Conservation (phyloP, 1,140 invertebrate species). For the Delia radicum region DNA sequence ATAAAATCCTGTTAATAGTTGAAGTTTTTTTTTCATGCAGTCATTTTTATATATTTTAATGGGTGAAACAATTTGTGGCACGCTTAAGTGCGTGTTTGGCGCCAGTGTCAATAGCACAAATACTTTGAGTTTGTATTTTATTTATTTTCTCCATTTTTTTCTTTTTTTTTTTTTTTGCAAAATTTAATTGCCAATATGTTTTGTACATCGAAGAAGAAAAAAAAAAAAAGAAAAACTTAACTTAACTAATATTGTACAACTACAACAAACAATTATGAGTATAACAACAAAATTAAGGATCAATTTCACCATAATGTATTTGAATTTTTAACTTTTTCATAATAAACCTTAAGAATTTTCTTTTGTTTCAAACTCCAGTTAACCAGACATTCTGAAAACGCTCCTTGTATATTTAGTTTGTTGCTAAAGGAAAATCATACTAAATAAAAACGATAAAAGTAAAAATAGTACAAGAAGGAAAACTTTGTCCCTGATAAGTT, state of each 20-base stretch:
- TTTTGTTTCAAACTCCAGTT: no score
- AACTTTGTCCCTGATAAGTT: neutral
- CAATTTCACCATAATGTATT: no score
- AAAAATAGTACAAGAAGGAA: neutral
- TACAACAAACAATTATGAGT: no score
- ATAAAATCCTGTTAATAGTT: no score
- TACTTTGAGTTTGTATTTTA: neutral
- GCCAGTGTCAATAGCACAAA: slow-evolving; percentile 1
- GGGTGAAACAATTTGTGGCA: neutral
- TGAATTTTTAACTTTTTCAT: no score
- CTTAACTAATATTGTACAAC: no score
- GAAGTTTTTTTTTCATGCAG: no score
- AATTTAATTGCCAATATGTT: neutral
- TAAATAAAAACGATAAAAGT: neutral
- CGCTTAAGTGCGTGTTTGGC: neutral
- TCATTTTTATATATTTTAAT: neutral
- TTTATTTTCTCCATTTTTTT: no score
- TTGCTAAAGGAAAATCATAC: neutral
- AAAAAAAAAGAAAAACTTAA: neutral
- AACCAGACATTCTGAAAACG: no score
- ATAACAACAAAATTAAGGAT: no score
- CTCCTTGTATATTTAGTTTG: neutral
- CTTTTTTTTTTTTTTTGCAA: neutral
- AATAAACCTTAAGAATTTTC: no score
- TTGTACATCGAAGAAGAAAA: neutral